Evolutionary conservation across 2,797 vertebrate genomes (phyloP), one percentile per base, ranked within the genome.

Genomic region (Phrynocephalus vlangalii): DNA sequence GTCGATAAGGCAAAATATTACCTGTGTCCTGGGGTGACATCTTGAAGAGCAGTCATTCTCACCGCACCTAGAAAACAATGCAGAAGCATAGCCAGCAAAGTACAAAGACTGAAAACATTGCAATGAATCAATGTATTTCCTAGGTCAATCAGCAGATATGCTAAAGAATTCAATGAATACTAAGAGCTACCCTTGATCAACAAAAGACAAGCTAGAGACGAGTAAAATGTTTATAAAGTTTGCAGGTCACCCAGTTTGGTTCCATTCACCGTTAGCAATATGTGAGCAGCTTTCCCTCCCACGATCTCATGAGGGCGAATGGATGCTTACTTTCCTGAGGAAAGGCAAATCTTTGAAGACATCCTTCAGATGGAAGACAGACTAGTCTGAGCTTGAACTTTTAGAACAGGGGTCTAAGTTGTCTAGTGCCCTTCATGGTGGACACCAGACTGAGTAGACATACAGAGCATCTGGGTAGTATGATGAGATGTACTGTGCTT

Each of bases 11-110:
- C 28, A 9, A 52, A 56, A 48, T 77, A 38, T 83, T 85, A 88
- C 87, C 87, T 88, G 87, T 81, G 70, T 76, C 83, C 60, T 67
- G 44, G 75, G 48, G 80, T 48, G 71, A 85, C 38, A 75, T 85
- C 87, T 16, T 85, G 78, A 68, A 88, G 30, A 15, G 63, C 60
- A 44, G 72, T 85, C 87, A 88, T 88, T 85, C 26, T 81, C 44
- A 67, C 56, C 22, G 22, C 60, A 44, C 56, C 83, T 85, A 85
- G 70, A 10, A 85, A 85, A 76, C 44, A 88, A 85, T 81, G 30
- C 11, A 81, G 13, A 88, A 84, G 13, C 26, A 44, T 87, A 82
- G 13, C 4, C 15, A 78, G 75, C 38, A 48, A n/a, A 44, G 4
- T 88, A 33, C 33, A 84, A 79, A 11, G 22, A 79, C 44, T 44